A percentile compares a stretch with the other conserved stretches of the same genome.
Conservation (phyloP, 64 coral and sea anemone genomes). For the Porites australiensis region DNA sequence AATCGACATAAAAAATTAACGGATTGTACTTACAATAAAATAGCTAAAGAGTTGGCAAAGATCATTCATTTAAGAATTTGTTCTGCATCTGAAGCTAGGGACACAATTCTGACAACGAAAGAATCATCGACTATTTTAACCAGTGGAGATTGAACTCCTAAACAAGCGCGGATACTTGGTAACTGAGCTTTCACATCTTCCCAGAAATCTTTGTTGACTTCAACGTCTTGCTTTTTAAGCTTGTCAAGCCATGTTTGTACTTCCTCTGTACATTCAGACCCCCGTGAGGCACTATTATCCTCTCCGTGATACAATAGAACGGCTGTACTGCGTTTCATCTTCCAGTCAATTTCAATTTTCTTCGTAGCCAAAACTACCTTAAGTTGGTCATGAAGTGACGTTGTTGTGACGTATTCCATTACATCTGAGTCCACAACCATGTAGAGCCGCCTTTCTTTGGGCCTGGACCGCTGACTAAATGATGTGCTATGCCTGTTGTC, state of each 20-base stretch:
- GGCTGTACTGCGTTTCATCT: not conserved
- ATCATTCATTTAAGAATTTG: too few species aligned
- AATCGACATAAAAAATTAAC: too few species aligned
- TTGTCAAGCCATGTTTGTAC: conserved; percentile 9
- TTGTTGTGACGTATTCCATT: conserved; percentile 38
- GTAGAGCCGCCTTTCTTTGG: conserved; percentile 17
- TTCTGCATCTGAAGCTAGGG: not conserved
- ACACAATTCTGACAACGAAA: not conserved
- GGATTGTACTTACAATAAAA: too few species aligned
- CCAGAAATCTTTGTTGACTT: conserved; percentile 4
- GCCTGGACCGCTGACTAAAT: too few species aligned
- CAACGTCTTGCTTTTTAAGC: conserved; percentile 17
- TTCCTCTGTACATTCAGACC: conserved; percentile 19
- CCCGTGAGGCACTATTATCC: conserved; percentile 10
- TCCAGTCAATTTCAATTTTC: conserved; percentile 39
- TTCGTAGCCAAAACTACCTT: conserved; percentile 1
- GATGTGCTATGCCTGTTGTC: too few species aligned
- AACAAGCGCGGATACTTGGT: not conserved
- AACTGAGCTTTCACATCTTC: not conserved
- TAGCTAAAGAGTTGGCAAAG: too few species aligned
- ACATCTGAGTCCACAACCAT: conserved; percentile 56
- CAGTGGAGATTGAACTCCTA: conserved; percentile 2
- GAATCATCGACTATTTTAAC: not conserved
- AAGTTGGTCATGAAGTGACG: not conserved
- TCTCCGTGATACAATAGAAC: conserved; percentile 18